Evolutionary conservation across 23 tunicate species (phyloP).

Genomic region (Trididemnum clinides): DNA sequence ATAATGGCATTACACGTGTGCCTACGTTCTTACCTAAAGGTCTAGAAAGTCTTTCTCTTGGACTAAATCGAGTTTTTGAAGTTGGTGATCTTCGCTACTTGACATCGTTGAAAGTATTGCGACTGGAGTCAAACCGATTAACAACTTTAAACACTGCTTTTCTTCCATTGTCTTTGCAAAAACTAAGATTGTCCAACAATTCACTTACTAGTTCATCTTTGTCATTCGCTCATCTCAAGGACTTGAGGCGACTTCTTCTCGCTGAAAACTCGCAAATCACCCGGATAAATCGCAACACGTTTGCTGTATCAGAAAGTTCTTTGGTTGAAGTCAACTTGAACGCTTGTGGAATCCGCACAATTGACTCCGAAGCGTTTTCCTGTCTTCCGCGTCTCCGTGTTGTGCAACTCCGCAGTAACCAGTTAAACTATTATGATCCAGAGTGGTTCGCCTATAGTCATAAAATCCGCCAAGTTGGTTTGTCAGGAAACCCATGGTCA

Average conservation of each 20-base stretch:
- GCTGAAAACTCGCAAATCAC: slow-evolving; percentile 40
- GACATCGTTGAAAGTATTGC: slow-evolving; percentile 18
- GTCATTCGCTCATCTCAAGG: slow-evolving; percentile 20
- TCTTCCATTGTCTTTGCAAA: slow-evolving; percentile 50
- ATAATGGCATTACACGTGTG: slow-evolving; percentile 29
- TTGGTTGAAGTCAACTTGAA: slow-evolving; percentile 34
- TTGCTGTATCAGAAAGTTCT: slow-evolving; percentile 23
- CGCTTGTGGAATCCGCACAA: slow-evolving; percentile 9
- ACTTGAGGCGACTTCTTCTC: slow-evolving; percentile 41
- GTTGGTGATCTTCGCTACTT: slow-evolving; percentile 37
- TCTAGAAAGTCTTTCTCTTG: slow-evolving; percentile 44
- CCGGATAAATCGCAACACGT: slow-evolving; percentile 13
- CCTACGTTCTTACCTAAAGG: slow-evolving; percentile 42
- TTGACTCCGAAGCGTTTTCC: slow-evolving; percentile 54
- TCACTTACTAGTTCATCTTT: background rate
- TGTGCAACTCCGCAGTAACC: slow-evolving; percentile 42
- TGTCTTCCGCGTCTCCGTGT: slow-evolving; percentile 33
- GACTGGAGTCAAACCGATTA: slow-evolving; percentile 41
- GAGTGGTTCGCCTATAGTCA: slow-evolving; percentile 45
- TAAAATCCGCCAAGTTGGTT: slow-evolving; percentile 10
- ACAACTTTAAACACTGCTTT: slow-evolving; percentile 1
- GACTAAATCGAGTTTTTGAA: slow-evolving; percentile 4
- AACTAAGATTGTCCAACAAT: slow-evolving; percentile 48
- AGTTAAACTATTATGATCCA: background rate
- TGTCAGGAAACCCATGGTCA: slow-evolving; percentile 48